Conservation (phyloP, 2,113 vertebrate species). For the Rhinolophus ferrumequinum region DNA sequence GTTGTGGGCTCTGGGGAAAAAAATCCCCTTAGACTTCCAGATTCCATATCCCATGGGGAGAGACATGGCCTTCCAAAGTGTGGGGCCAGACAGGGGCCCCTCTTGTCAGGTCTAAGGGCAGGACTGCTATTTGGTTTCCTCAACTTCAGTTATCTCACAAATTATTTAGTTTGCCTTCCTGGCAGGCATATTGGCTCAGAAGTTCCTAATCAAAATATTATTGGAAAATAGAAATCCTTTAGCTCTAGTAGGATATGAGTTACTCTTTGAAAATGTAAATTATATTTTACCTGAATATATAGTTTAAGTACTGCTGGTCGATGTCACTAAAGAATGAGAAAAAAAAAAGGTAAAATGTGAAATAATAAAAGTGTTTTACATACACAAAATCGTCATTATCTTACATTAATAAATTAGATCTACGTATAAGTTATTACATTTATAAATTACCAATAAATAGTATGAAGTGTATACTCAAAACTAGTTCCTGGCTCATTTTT, state of each 20-base stretch:
- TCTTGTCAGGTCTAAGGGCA: not conserved
- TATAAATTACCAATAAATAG: constrained; percentile 49
- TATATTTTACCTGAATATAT: constrained; percentile 93
- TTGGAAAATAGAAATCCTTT: constrained; percentile 44
- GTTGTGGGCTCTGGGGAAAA: not conserved
- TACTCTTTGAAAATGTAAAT: constrained; percentile 33
- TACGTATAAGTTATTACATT: not conserved
- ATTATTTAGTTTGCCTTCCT: not conserved
- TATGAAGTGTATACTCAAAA: not conserved
- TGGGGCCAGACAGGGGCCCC: not conserved
- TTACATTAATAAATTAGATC: not conserved
- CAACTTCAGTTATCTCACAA: not conserved
- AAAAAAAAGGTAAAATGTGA: constrained; percentile 30
- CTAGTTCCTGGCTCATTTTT: constrained; percentile 8
- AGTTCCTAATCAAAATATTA: not conserved
- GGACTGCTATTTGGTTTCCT: not conserved
- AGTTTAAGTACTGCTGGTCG: constrained; percentile 97
- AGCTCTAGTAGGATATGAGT: not conserved
- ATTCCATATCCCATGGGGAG: not conserved
- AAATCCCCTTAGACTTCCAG: not conserved
- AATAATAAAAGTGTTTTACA: constrained; percentile 40
- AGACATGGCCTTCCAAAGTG: not conserved
- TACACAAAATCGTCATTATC: not conserved
- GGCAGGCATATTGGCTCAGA: not conserved
- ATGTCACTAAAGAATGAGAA: constrained; percentile 87